These are phyloP conservation scores for Yponomeuta sedellus DNA, from an alignment of 2,888 invertebrate genomes.

Conservation along the genomic window DNA sequence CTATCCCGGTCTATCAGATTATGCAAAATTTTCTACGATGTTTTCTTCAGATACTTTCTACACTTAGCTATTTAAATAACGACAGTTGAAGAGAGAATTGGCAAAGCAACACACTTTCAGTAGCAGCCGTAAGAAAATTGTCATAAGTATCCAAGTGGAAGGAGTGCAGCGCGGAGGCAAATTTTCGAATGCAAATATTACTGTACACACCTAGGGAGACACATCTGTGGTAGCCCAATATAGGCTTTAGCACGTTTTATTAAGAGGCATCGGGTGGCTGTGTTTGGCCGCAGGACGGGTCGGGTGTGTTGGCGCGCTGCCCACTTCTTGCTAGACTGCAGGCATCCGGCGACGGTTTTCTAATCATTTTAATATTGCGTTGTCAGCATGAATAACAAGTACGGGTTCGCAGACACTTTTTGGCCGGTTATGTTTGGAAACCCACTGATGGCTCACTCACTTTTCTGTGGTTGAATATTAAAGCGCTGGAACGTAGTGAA, in stretches of 20 bases:
- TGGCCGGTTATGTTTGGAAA: not conserved
- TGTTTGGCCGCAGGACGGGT: not conserved
- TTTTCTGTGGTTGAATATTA: not conserved
- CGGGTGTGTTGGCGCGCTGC: constrained; percentile 9
- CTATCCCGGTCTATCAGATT: too few relatives aligned
- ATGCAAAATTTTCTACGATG: too few relatives aligned
- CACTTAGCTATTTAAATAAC: not conserved
- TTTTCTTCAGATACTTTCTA: not conserved
- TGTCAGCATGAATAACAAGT: constrained; percentile 14
- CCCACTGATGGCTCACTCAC: not conserved
- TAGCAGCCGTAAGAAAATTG: not conserved
- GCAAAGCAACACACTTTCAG: not conserved
- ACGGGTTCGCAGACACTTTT: not conserved
- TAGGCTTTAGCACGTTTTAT: constrained; percentile 5
- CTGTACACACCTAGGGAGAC: not conserved
- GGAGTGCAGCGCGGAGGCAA: not conserved
- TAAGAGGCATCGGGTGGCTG: not conserved
- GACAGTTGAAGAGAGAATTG: not conserved
- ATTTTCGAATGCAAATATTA: constrained; percentile 4
- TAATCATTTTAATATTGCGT: constrained; percentile 15
- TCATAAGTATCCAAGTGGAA: not conserved
- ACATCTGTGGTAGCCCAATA: constrained; percentile 2
- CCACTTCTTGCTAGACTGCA: constrained; percentile 9
- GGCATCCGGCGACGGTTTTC: constrained; percentile 9
- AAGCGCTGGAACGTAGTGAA: too few relatives aligned